Percentiles rank a stretch among this genome's conserved stretches.
Evolutionary conservation across 1,140 invertebrate species (phyloP).

Genomic region (Leptonema lineaticorne): DNA sequence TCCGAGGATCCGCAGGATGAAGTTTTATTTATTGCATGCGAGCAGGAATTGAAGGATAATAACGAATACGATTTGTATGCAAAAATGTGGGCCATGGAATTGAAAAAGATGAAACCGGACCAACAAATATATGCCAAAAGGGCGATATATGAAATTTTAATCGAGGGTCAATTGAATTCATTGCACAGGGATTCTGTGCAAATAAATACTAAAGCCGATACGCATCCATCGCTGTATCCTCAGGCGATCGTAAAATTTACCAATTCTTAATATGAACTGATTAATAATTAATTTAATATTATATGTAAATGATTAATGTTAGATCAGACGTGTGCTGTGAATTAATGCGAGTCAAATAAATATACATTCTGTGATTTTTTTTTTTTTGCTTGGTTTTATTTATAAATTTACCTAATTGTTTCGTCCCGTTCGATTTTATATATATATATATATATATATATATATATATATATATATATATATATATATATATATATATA

Average conservation of each 20-base stretch:
- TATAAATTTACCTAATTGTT: too few relatives aligned
- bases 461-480: too few relatives aligned
- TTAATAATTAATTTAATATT: too few relatives aligned
- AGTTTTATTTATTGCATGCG: constrained; percentile 3
- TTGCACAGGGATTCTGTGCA: constrained; percentile 42
- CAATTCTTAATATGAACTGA: too few relatives aligned
- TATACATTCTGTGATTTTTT: neutral
- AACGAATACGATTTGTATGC: constrained; percentile 39
- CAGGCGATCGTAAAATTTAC: too few relatives aligned
- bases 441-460: too few relatives aligned
- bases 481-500: too few relatives aligned
- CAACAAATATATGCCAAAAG: constrained; percentile 45
- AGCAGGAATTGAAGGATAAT: neutral
- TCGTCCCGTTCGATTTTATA: too few relatives aligned
- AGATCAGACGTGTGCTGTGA: neutral
- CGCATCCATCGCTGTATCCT: too few relatives aligned
- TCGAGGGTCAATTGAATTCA: constrained; percentile 43
- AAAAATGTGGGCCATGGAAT: constrained; percentile 41
- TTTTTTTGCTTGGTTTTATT: too few relatives aligned
- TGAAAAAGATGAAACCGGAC: constrained; percentile 41
- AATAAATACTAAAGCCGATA: constrained; percentile 33
- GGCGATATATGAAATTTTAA: constrained; percentile 45
- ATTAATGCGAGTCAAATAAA: neutral
- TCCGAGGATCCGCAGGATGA: constrained; percentile 5
- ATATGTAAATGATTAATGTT: too few relatives aligned